Evolutionary conservation across 92 coral and sea anemone species (phyloP).

Genomic region (Ricordea florida): DNA sequence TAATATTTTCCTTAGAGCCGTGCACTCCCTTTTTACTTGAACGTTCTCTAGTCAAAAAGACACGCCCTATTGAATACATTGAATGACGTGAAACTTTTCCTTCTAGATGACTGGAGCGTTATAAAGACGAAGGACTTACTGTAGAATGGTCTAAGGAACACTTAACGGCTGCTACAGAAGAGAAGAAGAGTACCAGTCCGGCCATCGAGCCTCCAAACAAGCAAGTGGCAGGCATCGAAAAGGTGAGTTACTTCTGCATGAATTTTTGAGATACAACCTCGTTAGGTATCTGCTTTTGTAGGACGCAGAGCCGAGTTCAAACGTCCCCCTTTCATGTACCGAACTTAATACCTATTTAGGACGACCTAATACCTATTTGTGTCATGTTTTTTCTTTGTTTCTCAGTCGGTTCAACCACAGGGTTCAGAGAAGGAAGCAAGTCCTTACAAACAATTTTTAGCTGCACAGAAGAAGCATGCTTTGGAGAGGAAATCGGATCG

Average conservation of each 20-base stretch:
- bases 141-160: neutral
- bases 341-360: too few relatives aligned
- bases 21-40: too few relatives aligned
- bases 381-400: too few relatives aligned
- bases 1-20: too few relatives aligned
- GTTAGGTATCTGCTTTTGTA: neutral
- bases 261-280: too few relatives aligned
- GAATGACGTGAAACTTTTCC: neutral
- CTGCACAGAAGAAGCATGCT: constrained; percentile 4
- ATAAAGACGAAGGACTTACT: neutral
- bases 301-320: neutral
- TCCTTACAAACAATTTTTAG: constrained; percentile 11
- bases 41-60: too few relatives aligned
- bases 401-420: too few relatives aligned
- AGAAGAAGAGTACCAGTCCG: neutral
- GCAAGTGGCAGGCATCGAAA: neutral
- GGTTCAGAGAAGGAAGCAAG: too few relatives aligned
- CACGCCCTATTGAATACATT: too few relatives aligned
- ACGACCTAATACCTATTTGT: too few relatives aligned
- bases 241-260: too few relatives aligned
- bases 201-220: neutral
- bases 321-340: too few relatives aligned
- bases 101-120: neutral
- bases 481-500: constrained; percentile 11
- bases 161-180: neutral